phyloP scores from a whole-genome alignment of 1,140 invertebrate genomes.

The Ganaspis sp. region DNA sequence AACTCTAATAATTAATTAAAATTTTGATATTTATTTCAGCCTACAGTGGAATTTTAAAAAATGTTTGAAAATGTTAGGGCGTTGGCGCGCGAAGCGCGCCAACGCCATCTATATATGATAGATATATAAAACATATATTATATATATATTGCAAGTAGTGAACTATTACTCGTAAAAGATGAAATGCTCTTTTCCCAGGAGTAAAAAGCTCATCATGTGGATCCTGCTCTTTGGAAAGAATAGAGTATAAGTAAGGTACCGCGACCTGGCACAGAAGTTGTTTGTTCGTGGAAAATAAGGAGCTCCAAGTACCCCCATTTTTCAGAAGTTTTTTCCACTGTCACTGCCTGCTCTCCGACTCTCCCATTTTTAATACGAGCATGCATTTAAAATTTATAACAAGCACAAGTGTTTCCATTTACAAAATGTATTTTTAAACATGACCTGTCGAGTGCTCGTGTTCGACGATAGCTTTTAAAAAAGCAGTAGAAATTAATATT shows the following conservation, averaged over 20 bases:
- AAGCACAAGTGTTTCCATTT: conserved; percentile 26
- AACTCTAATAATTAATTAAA: too few species aligned
- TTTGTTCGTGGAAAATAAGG: conserved; percentile 46
- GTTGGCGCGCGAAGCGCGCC: too few species aligned
- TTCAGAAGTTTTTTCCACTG: conserved; percentile 54
- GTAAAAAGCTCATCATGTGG: conserved; percentile 6
- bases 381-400: conserved; percentile 50
- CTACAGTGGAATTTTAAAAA: too few species aligned
- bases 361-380: conserved; percentile 6
- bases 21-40: too few species aligned
- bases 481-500: background rate
- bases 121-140: background rate
- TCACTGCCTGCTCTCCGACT: conserved; percentile 37
- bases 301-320: conserved; percentile 46
- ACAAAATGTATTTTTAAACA: conserved; percentile 20
- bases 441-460: background rate
- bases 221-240: background rate
- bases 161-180: background rate
- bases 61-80: too few species aligned
- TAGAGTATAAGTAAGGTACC: conserved; percentile 14
- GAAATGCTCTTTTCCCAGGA: background rate
- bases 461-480: background rate
- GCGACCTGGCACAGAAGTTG: conserved; percentile 40
- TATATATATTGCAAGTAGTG: background rate
- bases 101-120: too few species aligned